phyloP scores from a whole-genome alignment of 2,888 invertebrate genomes.

The Plagiodera versicolora region DNA sequence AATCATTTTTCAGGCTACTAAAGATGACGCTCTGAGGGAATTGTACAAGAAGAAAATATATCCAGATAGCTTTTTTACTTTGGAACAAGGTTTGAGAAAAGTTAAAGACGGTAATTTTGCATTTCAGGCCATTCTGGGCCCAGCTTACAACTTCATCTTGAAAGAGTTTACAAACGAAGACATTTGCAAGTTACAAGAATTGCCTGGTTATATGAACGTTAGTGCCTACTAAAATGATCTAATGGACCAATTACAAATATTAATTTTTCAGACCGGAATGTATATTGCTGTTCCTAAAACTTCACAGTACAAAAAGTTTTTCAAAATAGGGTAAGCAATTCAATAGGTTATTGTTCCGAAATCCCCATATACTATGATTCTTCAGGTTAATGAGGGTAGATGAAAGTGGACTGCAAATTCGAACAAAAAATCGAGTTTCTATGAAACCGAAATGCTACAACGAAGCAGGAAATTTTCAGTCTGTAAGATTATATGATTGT shows the following conservation, averaged over 20 bases:
- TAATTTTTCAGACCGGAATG: slow-evolving; percentile 31
- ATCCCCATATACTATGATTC: too few species aligned
- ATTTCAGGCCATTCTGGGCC: slow-evolving; percentile 51
- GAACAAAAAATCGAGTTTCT: slow-evolving; percentile 35
- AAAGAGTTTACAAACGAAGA: slow-evolving; percentile 56
- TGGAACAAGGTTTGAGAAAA: slow-evolving; percentile 50
- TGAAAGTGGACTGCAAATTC: slow-evolving; percentile 39
- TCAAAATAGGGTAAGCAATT: slow-evolving; percentile 40
- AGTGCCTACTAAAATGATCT: too few species aligned
- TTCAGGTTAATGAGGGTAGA: slow-evolving; percentile 39
- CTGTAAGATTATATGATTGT: slow-evolving; percentile 43
- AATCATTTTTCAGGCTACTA: slow-evolving; percentile 33
- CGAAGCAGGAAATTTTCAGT: slow-evolving; percentile 41
- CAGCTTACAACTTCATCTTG: slow-evolving; percentile 53
- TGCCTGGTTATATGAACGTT: slow-evolving; percentile 44
- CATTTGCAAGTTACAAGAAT: slow-evolving; percentile 56
- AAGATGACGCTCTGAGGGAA: slow-evolving; percentile 49
- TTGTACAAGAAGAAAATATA: slow-evolving; percentile 51
- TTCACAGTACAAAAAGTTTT: slow-evolving; percentile 42
- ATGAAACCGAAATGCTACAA: slow-evolving; percentile 41
- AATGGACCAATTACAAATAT: too few species aligned
- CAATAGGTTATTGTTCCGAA: too few species aligned
- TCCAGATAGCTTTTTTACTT: slow-evolving; percentile 48
- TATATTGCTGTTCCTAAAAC: slow-evolving; percentile 39
- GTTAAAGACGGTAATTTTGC: slow-evolving; percentile 52